Evolutionary conservation across 2,888 invertebrate species (phyloP).

Genomic region (Hecatera dysodea): DNA sequence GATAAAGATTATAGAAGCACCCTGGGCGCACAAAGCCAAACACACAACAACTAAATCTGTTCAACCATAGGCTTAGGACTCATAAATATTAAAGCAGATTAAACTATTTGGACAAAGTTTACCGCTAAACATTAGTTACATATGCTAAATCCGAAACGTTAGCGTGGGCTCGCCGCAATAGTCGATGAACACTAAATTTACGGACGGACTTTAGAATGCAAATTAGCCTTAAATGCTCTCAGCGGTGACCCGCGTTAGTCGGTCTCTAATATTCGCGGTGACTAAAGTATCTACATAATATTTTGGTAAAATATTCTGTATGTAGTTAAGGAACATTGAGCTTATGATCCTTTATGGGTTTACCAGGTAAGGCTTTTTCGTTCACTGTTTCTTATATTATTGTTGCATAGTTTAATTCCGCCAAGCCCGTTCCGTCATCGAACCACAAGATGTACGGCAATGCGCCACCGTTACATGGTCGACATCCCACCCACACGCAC

Average conservation of each 20-base stretch:
- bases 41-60: conserved; percentile 25
- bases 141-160: conserved; percentile 47
- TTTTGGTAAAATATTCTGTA: conserved; percentile 18
- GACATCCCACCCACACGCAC: no score
- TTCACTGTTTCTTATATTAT: conserved; percentile 1
- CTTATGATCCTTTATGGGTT: conserved; percentile 8
- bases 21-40: neutral
- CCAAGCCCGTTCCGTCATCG: no score
- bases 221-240: conserved; percentile 49
- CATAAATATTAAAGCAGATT: conserved; percentile 51
- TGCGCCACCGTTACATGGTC: no score
- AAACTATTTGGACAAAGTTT: conserved; percentile 48
- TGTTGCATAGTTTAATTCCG: no score
- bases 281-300: conserved; percentile 28
- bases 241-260: conserved; percentile 30
- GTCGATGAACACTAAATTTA: conserved; percentile 53
- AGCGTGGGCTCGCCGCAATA: conserved; percentile 47
- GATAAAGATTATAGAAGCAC: neutral
- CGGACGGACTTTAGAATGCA: conserved; percentile 53
- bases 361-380: neutral
- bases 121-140: conserved; percentile 37
- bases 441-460: no score
- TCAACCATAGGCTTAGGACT: conserved; percentile 30
- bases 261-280: conserved; percentile 8
- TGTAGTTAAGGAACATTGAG: conserved; percentile 27